Conservation (phyloP, 2,888 invertebrate genomes). For the Ennomos erosarius region DNA sequence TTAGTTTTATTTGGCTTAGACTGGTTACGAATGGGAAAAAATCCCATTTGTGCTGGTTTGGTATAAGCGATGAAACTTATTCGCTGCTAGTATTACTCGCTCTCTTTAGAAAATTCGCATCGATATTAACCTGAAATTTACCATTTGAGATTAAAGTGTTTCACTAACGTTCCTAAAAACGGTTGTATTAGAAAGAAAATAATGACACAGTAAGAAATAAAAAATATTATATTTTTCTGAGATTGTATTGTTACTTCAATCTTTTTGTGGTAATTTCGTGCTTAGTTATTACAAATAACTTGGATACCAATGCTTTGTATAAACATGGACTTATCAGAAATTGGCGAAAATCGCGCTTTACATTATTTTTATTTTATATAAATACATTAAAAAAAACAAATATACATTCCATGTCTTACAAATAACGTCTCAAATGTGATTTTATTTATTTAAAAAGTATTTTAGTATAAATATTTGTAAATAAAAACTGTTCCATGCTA, state of each 20-base stretch:
- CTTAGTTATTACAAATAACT: background rate
- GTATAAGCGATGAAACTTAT: too few relatives aligned
- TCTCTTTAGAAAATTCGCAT: too few relatives aligned
- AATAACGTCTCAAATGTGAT: background rate
- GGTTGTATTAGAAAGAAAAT: conserved; percentile 34
- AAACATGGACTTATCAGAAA: background rate
- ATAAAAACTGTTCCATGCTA: conserved; percentile 9
- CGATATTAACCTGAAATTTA: background rate
- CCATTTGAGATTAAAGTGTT: conserved; percentile 17
- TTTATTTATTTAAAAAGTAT: conserved; percentile 16
- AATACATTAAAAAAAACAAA: conserved; percentile 3
- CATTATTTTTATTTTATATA: background rate
- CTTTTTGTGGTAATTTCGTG: conserved; percentile 4
- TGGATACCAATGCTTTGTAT: background rate
- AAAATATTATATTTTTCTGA: conserved; percentile 36
- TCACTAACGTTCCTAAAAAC: conserved; percentile 32
- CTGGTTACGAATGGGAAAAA: too few relatives aligned
- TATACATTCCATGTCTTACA: conserved; percentile 23
- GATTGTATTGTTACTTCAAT: conserved; percentile 14
- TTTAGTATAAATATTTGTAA: conserved; percentile 27
- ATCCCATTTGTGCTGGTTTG: too few relatives aligned
- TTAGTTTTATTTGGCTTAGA: too few relatives aligned
- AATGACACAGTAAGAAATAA: conserved; percentile 12
- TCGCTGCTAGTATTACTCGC: too few relatives aligned
- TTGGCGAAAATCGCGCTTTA: background rate